These are phyloP conservation scores for Knipowitschia caucasica DNA, from an alignment of 2,797 vertebrate genomes.

Conservation along the genomic window DNA sequence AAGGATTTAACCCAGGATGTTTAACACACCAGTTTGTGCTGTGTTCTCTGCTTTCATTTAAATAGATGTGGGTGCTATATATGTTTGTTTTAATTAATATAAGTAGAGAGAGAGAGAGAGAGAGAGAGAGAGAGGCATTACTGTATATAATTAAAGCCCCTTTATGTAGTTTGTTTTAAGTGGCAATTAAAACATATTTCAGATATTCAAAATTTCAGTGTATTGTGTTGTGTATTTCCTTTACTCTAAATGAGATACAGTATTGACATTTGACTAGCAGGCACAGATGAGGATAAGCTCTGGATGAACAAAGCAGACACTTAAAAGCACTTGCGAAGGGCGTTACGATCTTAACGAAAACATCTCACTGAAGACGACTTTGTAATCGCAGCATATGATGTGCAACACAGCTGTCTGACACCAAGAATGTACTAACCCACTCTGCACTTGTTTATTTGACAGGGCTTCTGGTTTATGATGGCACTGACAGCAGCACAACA, in stretches of 20 bases:
- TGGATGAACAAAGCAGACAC: not conserved
- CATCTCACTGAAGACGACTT: not conserved
- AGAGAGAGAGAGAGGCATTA: too few species aligned
- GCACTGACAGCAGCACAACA: too few species aligned
- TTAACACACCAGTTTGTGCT: too few species aligned
- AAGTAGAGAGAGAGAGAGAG: too few species aligned
- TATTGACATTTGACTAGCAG: conserved; percentile 4
- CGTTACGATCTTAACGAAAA: not conserved
- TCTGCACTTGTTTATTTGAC: not conserved
- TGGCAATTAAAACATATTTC: too few species aligned
- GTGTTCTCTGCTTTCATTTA: too few species aligned
- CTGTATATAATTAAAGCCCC: too few species aligned
- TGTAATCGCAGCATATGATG: not conserved
- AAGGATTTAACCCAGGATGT: too few species aligned
- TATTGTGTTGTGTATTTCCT: not conserved
- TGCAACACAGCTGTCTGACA: not conserved
- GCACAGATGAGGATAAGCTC: not conserved
- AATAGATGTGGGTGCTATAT: too few species aligned
- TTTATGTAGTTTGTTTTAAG: too few species aligned
- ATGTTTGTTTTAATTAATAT: too few species aligned
- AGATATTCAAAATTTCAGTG: too few species aligned
- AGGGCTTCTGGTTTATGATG: not conserved
- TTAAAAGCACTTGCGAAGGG: conserved; percentile 3
- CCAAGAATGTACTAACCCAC: conserved; percentile 2
- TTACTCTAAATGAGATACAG: not conserved